These are phyloP conservation scores for Perithous albicinctus DNA, from an alignment of 2,888 invertebrate species.

Conservation along the genomic window DNA sequence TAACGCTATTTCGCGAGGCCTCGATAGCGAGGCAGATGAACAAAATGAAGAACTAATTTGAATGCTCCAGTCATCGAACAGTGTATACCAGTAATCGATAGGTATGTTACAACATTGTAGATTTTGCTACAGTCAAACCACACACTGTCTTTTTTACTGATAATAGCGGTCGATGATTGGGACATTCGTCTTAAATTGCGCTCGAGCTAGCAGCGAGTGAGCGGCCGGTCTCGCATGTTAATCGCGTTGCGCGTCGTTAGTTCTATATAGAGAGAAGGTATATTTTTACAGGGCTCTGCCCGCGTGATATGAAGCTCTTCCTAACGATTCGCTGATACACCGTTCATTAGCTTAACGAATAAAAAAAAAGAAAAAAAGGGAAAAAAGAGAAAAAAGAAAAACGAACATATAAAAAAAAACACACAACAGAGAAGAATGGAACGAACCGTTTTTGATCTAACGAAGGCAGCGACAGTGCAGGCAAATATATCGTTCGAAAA, in stretches of 20 bases:
- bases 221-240: slow-evolving; percentile 44
- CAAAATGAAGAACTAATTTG: neutral
- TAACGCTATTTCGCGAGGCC: slow-evolving; percentile 6
- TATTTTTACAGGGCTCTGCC: slow-evolving; percentile 84
- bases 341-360: slow-evolving; percentile 76
- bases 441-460: slow-evolving; percentile 37
- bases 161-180: neutral
- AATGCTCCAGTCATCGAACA: neutral
- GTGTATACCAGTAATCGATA: neutral
- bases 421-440: slow-evolving; percentile 30
- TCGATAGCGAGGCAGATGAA: neutral
- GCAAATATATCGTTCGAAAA: slow-evolving; percentile 11
- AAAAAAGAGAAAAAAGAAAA: slow-evolving; percentile 26
- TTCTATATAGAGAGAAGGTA: slow-evolving; percentile 77
- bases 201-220: slow-evolving; percentile 47
- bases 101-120: neutral
- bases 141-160: neutral
- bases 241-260: slow-evolving; percentile 59
- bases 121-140: neutral
- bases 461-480: slow-evolving; percentile 28
- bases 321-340: slow-evolving; percentile 80
- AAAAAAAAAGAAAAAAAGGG: slow-evolving; percentile 13
- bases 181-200: slow-evolving; percentile 4
- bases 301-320: slow-evolving; percentile 84
- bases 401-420: slow-evolving; percentile 32